Conservation (phyloP, 92 coral and sea anemone genomes). For the Phenganax marumi region DNA sequence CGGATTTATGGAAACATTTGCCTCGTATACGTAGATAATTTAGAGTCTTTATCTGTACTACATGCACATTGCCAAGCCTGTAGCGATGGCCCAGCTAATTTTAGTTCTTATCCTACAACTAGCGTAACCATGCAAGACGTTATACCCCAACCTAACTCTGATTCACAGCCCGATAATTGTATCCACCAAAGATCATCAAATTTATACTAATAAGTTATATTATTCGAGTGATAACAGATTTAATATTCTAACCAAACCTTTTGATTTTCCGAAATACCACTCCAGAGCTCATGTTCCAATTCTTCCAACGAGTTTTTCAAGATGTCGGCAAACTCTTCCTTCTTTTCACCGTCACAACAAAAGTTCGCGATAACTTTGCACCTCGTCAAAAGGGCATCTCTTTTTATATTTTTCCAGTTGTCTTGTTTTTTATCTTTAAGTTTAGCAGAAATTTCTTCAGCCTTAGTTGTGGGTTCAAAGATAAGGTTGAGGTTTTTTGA, state of each 20-base stretch:
- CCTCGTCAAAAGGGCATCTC: neutral
- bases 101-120: too few species aligned
- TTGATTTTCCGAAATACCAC: neutral
- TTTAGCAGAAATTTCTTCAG: neutral
- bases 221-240: too few species aligned
- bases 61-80: too few species aligned
- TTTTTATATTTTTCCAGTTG: neutral
- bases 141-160: too few species aligned
- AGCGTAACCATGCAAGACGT: too few species aligned
- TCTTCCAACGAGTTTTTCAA: neutral
- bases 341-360: neutral
- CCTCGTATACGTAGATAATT: too few species aligned
- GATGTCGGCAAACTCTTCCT: neutral
- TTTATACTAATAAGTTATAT: too few species aligned
- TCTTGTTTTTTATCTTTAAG: neutral
- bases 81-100: too few species aligned
- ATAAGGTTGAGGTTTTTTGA: neutral
- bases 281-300: slow-evolving; percentile 1
- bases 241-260: slow-evolving; percentile 1
- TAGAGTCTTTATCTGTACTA: too few species aligned
- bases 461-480: neutral
- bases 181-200: too few species aligned
- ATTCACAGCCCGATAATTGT: too few species aligned
- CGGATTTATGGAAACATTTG: too few species aligned
- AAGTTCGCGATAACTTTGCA: neutral